These are phyloP conservation scores for Macrochelys suwanniensis DNA, from an alignment of 2,797 vertebrate genomes.

Conservation along the genomic window DNA sequence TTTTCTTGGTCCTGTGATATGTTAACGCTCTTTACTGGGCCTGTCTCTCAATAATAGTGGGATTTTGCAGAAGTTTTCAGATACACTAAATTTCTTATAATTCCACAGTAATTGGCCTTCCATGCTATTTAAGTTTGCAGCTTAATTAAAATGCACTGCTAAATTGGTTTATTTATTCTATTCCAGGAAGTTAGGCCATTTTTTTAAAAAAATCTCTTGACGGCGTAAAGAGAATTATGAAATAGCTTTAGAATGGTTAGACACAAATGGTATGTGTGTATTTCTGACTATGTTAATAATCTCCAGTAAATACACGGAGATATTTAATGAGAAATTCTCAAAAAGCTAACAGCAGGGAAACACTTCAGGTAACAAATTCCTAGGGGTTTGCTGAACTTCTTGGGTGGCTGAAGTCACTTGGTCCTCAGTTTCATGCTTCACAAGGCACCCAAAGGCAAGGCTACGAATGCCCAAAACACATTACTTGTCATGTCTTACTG, in stretches of 20 bases:
- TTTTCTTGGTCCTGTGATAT: not conserved
- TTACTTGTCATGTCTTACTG: not conserved
- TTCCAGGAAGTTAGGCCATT: not conserved
- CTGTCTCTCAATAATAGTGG: accelerated
- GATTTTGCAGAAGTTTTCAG: slow-evolving; percentile 13
- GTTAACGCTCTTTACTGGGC: not conserved
- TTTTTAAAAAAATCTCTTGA: not conserved
- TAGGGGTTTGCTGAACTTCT: not conserved
- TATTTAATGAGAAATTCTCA: not conserved
- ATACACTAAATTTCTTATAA: not conserved
- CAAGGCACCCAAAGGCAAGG: accelerated
- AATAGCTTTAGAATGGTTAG: not conserved
- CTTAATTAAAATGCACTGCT: not conserved
- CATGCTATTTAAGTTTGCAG: not conserved
- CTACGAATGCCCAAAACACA: not conserved
- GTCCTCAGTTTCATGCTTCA: not conserved
- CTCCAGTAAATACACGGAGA: not conserved
- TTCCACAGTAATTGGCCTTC: not conserved
- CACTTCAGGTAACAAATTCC: not conserved
- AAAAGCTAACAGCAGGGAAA: not conserved
- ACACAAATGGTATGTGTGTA: not conserved
- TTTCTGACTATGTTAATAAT: accelerated
- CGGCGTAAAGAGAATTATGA: not conserved
- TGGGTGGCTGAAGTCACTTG: slow-evolving; percentile 4
- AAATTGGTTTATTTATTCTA: not conserved